Conservation (phyloP, 2,888 invertebrate genomes). For the Prosopocoilus inquinatus region DNA sequence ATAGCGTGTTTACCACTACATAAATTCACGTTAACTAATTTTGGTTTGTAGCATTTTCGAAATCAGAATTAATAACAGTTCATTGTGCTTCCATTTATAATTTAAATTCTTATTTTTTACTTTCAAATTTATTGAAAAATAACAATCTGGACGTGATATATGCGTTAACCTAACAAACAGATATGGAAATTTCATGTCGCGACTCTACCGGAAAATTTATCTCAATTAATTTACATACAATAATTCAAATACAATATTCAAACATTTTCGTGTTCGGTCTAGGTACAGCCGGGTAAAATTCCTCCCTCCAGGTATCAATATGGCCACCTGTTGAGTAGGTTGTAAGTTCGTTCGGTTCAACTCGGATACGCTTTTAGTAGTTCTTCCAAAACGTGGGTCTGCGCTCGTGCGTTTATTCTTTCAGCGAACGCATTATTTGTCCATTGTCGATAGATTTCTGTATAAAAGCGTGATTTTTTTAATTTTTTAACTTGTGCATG, state of each 20-base stretch:
- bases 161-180: not conserved
- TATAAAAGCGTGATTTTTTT: not conserved
- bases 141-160: no score
- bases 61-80: no score
- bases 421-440: not conserved
- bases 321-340: conserved; percentile 39
- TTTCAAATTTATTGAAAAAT: no score
- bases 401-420: not conserved
- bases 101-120: no score
- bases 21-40: no score
- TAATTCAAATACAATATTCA: conserved; percentile 3
- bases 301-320: conserved; percentile 28
- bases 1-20: no score
- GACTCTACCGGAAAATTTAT: not conserved
- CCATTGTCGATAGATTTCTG: not conserved
- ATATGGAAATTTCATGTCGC: not conserved
- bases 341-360: conserved; percentile 24
- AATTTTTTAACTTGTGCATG: not conserved
- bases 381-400: conserved; percentile 16
- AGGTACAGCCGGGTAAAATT: conserved; percentile 2
- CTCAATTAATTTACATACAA: conserved; percentile 18
- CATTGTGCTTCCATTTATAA: no score
- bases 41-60: no score
- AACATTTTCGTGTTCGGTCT: conserved; percentile 2
- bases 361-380: conserved; percentile 24